Conservation (phyloP, 2,888 invertebrate species). For the Hydroisotoma schaefferi region DNA sequence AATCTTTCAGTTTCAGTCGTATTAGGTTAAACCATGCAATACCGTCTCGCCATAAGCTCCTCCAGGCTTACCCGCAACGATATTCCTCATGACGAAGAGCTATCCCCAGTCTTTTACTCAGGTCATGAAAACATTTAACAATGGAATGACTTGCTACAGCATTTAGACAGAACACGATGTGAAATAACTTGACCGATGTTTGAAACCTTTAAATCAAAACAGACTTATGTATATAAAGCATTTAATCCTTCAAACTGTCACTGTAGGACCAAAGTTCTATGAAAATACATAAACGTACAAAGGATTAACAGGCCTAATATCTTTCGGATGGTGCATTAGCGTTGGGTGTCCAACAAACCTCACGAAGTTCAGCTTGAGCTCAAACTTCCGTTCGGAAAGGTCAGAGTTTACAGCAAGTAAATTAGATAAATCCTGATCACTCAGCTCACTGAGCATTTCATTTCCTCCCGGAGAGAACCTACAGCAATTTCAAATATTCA, state of each 20-base stretch:
- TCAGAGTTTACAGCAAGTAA: slow-evolving; percentile 87
- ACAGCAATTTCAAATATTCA: no score
- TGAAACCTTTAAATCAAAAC: slow-evolving; percentile 32
- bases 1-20: no score
- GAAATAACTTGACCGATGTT: slow-evolving; percentile 46
- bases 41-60: no score
- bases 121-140: slow-evolving; percentile 88
- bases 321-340: slow-evolving; percentile 58
- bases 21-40: no score
- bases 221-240: background rate
- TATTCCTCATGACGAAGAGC: slow-evolving; percentile 88
- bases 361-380: slow-evolving; percentile 68
- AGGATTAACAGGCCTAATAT: slow-evolving; percentile 37
- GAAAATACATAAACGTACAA: slow-evolving; percentile 22
- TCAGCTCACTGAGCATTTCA: slow-evolving; percentile 39
- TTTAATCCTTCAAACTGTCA: background rate
- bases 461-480: slow-evolving; percentile 28
- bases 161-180: slow-evolving; percentile 82
- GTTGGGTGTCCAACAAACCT: slow-evolving; percentile 94
- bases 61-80: slow-evolving; percentile 62
- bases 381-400: slow-evolving; percentile 66
- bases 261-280: background rate
- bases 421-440: slow-evolving; percentile 66
- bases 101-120: slow-evolving; percentile 82
- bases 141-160: slow-evolving; percentile 88